These are phyloP conservation scores for Antennarius striatus DNA, from an alignment of 2,113 vertebrate genomes.

Conservation along the genomic window DNA sequence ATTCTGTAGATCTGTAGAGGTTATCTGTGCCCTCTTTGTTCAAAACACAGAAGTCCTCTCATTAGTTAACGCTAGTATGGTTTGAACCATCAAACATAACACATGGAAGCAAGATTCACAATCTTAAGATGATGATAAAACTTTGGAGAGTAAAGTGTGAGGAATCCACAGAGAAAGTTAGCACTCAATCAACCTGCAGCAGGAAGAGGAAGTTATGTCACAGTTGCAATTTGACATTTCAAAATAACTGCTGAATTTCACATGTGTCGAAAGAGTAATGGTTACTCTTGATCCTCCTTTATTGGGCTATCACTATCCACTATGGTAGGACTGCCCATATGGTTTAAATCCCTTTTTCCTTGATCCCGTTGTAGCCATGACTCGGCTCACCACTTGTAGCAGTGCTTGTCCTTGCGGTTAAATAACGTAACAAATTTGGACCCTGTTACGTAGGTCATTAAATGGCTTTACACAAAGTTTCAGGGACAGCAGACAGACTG, in stretches of 20 bases:
- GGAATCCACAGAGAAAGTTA: slow-evolving; percentile 49
- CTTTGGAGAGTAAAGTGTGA: slow-evolving; percentile 51
- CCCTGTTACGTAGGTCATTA: slow-evolving; percentile 22
- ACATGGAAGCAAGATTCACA: slow-evolving; percentile 49
- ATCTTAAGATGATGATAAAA: slow-evolving; percentile 67
- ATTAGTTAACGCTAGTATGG: slow-evolving; percentile 42
- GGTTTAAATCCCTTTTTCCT: slow-evolving; percentile 37
- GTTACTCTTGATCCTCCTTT: slow-evolving; percentile 35
- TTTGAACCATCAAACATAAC: slow-evolving; percentile 29
- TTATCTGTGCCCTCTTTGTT: slow-evolving; percentile 10
- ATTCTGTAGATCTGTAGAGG: slow-evolving; percentile 31
- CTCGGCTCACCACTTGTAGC: slow-evolving; percentile 14
- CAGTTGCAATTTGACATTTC: slow-evolving; percentile 61
- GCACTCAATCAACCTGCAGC: slow-evolving; percentile 43
- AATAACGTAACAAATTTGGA: slow-evolving; percentile 18
- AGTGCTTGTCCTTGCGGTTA: slow-evolving; percentile 23
- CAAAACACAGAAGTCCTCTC: slow-evolving; percentile 42
- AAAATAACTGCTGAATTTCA: slow-evolving; percentile 72
- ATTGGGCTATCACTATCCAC: slow-evolving; percentile 32
- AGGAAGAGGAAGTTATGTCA: slow-evolving; percentile 76
- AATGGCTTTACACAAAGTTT: slow-evolving; percentile 21
- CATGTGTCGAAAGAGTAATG: slow-evolving; percentile 35
- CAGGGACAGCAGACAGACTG: slow-evolving; percentile 13
- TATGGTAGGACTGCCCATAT: slow-evolving; percentile 10
- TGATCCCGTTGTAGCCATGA: slow-evolving; percentile 26